Base-by-base conservation (phyloP, 2,113 vertebrate species). In the Istiophorus platypterus region DNA sequence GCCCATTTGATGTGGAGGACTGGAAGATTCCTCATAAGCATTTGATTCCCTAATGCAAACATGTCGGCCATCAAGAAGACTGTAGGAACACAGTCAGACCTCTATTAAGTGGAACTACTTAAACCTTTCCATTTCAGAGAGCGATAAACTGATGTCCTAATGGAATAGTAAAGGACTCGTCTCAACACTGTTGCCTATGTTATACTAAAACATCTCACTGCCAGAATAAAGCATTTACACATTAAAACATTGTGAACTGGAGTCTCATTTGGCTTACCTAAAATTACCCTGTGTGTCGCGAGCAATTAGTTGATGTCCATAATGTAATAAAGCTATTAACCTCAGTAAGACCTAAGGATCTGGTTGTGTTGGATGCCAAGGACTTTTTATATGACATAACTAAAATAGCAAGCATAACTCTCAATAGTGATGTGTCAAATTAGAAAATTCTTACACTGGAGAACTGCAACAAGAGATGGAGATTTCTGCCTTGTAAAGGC, bases 291-390 rank as follows among this genome's bases (percentile, higher is more conserved):
- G 70, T 70, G 68, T 57, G 71, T 81, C 45, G 81, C 45, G 22
- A 39, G 31, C 56, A 76, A 80, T 84, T 59, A 71, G 29, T 71
- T 72, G 64, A 79, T 69, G 65, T 77, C 39, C 52, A 56, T 89
- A 63, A 87, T 45, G 45, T 68, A 75, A 75, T 81, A 62, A 83
- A 82, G 52, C 56, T 66, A 81, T 83, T 66, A 81, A 73, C 51
- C 37, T 76, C 42, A 39, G 37, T 54, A 17, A 72, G 65, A 79
- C 27, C 34, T 17, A 31, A 39, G 61, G 31, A 22, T 81, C 29
- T 58, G 24, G 58, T 66, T 62, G 17, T n/a, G 29, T 64, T 58
- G 62, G 41, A 79, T 63, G 65, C 75, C 63, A 81, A 71, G 77
- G 17, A 75, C 26, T 31, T 66, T 66, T 18, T 67, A 56, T 67